Evolutionary conservation across 2,797 vertebrate species (phyloP), one percentile per base, ranked within the genome.

Genomic region (Manis javanica): DNA sequence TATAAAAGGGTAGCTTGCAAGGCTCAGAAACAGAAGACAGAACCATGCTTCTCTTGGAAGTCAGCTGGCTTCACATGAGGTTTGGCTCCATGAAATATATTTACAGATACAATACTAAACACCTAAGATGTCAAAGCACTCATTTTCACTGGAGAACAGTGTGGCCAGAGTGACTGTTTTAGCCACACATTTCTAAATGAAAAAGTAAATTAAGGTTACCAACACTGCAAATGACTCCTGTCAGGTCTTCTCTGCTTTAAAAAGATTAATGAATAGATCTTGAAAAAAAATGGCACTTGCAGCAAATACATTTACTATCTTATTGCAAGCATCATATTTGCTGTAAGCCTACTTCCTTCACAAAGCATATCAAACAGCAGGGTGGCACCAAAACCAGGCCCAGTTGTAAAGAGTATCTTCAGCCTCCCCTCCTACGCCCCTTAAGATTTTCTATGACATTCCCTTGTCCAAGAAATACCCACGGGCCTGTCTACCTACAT

Each of bases 81-180:
- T 74, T 91, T 89, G 57, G 37, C 53, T 82, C 78, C 63, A 66
- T 91, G 63, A 82, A 96, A 90, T 46, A 59, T 63, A 66, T 29
- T 91, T 93, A 88, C 18, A 61, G 71, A 68, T 75, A 96, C 86
- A 91, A 92, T 90, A 82, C 31, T 77, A 86, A 93, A 91, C 79
- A 91, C 63, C 87, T 51, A 63, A 94, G 46, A 71, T 59, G 83
- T 34, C 39, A 84, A 95, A 88, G 39, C 49, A 83, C 68, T 95
- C 66, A 75, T 75, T 92, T 94, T 59, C 31, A 53, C 9, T 51
- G 9, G 59, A 95, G 64, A 75, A 61, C 6, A 74, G 37, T 42
- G n/a, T 69, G 68, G 57, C 39, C 29, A 39, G 46, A 31, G 23
- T 59, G 69, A 69, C 5, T 6, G 7, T 61, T 87, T 68, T 21